phyloP scores from a whole-genome alignment of 2,113 vertebrate genomes.

The Thunnus maccoyii region DNA sequence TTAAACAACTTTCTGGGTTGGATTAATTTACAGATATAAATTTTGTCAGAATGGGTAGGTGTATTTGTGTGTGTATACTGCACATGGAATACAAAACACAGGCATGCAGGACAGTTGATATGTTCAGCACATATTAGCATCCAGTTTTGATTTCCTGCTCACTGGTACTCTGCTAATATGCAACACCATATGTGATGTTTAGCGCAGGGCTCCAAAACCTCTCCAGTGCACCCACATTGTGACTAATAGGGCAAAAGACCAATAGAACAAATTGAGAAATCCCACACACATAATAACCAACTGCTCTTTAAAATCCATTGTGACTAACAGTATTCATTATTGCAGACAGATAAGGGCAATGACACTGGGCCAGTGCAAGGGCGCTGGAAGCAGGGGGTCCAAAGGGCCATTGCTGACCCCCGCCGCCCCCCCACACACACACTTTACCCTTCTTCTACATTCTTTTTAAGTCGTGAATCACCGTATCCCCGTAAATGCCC shows the following conservation, averaged over 20 bases:
- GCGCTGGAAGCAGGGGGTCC: too few relatives aligned
- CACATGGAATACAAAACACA: not conserved
- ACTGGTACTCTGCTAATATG: slow-evolving; percentile 28
- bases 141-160: slow-evolving; percentile 19
- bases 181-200: slow-evolving; percentile 40
- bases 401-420: too few relatives aligned
- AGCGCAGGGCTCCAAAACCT: slow-evolving; percentile 38
- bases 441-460: too few relatives aligned
- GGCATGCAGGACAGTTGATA: not conserved
- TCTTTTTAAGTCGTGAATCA: too few relatives aligned
- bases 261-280: slow-evolving; percentile 70
- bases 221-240: slow-evolving; percentile 71
- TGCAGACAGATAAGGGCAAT: slow-evolving; percentile 54
- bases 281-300: slow-evolving; percentile 72
- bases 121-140: not conserved
- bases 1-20: not conserved
- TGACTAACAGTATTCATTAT: slow-evolving; percentile 60
- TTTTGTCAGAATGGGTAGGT: not conserved
- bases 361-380: slow-evolving; percentile 21
- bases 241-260: slow-evolving; percentile 69
- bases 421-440: too few relatives aligned
- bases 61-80: not conserved
- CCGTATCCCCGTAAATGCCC: too few relatives aligned
- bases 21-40: not conserved
- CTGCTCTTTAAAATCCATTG: slow-evolving; percentile 69